A percentile compares a stretch with the other conserved stretches of the same genome.
phyloP scores from a whole-genome alignment of 1,140 invertebrate genomes.

The Drosophila mojavensis region DNA sequence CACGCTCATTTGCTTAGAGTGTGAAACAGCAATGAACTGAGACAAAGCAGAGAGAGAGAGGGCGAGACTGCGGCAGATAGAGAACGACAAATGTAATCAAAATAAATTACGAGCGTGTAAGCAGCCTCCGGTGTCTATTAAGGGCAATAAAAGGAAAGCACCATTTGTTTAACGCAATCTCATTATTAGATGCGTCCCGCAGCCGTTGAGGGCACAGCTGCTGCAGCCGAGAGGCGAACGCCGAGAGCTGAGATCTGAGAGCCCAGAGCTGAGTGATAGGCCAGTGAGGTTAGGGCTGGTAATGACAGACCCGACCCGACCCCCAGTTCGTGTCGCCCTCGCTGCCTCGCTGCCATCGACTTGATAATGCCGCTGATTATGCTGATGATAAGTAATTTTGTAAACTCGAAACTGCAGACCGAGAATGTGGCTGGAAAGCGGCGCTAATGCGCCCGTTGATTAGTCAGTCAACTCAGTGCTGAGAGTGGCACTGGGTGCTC shows the following conservation, averaged over 20 bases:
- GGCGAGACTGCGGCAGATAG: neutral
- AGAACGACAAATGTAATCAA: conserved; percentile 75
- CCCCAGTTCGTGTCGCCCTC: neutral
- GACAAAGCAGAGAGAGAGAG: neutral
- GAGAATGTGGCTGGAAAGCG: conserved; percentile 51
- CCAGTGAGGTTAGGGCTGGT: conserved; percentile 30
- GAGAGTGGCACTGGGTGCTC: neutral
- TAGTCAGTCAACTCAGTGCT: conserved; percentile 27
- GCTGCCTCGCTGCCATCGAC: conserved; percentile 1
- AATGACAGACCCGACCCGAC: neutral
- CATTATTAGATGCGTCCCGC: conserved; percentile 70
- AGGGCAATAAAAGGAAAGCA: conserved; percentile 77
- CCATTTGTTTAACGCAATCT: conserved; percentile 83
- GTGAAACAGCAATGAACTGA: neutral
- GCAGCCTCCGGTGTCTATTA: conserved; percentile 82
- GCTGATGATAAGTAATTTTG: conserved; percentile 81
- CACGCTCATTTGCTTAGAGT: neutral
- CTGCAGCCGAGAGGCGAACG: conserved; percentile 31
- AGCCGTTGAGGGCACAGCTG: conserved; percentile 62
- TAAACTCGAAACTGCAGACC: conserved; percentile 70
- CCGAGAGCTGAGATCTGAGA: neutral
- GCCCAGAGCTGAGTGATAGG: conserved; percentile 32
- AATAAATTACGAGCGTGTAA: conserved; percentile 81
- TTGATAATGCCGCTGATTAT: conserved; percentile 78
- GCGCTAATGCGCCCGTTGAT: conserved; percentile 77